Evolutionary conservation across 2,113 vertebrate species (phyloP).

Genomic region (Nerophis ophidion): DNA sequence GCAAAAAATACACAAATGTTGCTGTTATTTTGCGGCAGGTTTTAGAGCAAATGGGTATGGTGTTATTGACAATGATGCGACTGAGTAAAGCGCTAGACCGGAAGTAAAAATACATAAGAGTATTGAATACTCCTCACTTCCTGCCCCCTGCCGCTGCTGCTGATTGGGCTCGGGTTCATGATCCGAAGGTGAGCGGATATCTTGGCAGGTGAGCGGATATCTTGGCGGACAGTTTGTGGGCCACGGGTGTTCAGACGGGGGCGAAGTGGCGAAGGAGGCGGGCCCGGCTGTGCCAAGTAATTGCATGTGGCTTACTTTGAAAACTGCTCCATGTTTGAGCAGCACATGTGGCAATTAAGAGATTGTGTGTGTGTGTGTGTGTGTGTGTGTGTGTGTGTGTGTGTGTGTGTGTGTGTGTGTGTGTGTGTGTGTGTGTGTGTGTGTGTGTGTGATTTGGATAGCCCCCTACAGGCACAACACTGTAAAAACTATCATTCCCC

Average conservation of each 20-base stretch:
- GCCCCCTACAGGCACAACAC: background rate
- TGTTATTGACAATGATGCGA: too few species aligned
- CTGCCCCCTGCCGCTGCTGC: background rate
- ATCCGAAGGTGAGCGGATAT: constrained; percentile 32
- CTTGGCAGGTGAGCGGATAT: constrained; percentile 45
- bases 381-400: background rate
- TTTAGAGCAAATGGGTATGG: too few species aligned
- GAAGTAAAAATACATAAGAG: too few species aligned
- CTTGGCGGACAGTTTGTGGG: constrained; percentile 46
- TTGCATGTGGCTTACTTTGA: constrained; percentile 1
- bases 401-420: background rate
- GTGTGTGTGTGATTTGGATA: background rate
- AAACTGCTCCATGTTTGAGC: background rate
- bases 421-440: background rate
- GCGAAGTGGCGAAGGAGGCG: background rate
- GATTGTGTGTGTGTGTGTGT: background rate
- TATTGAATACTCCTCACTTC: too few species aligned
- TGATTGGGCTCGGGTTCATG: constrained; percentile 46
- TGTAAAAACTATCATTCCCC: constrained; percentile 3
- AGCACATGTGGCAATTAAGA: background rate
- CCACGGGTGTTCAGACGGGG: background rate
- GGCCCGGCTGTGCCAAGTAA: background rate
- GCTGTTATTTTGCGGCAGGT: too few species aligned
- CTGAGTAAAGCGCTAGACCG: too few species aligned
- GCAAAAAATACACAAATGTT: too few species aligned